phyloP scores from a whole-genome alignment of 2,797 vertebrate species.

The Alexandromys oeconomus region DNA sequence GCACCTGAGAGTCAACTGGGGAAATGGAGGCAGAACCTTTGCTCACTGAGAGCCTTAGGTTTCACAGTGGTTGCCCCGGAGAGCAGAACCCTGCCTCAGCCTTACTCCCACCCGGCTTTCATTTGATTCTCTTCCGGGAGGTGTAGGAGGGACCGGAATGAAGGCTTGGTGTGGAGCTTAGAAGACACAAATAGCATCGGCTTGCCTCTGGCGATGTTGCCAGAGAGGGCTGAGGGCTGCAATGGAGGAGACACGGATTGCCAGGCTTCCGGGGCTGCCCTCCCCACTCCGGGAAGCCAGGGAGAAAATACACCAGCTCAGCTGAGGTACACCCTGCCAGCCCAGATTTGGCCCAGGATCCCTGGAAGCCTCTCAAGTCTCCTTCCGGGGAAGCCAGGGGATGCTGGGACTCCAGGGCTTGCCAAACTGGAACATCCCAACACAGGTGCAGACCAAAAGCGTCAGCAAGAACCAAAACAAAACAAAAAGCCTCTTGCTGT shows the following conservation, averaged over 20 bases:
- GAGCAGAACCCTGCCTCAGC: neutral
- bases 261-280: neutral
- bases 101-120: neutral
- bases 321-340: slow-evolving; percentile 12
- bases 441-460: neutral
- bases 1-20: neutral
- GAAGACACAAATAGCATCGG: neutral
- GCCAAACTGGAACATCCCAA: neutral
- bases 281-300: neutral
- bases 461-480: neutral
- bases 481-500: neutral
- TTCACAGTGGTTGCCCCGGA: neutral
- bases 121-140: slow-evolving; percentile 14
- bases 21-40: neutral
- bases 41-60: neutral
- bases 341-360: neutral
- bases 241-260: neutral
- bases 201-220: slow-evolving; percentile 56
- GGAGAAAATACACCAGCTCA: neutral
- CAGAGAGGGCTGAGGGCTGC: neutral
- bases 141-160: neutral
- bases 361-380: slow-evolving; percentile 13
- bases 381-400: slow-evolving; percentile 33
- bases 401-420: neutral
- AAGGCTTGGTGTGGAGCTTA: neutral